Evolutionary conservation across 2,888 invertebrate genomes (phyloP).

Genomic region (Linnaemya tessellans): DNA sequence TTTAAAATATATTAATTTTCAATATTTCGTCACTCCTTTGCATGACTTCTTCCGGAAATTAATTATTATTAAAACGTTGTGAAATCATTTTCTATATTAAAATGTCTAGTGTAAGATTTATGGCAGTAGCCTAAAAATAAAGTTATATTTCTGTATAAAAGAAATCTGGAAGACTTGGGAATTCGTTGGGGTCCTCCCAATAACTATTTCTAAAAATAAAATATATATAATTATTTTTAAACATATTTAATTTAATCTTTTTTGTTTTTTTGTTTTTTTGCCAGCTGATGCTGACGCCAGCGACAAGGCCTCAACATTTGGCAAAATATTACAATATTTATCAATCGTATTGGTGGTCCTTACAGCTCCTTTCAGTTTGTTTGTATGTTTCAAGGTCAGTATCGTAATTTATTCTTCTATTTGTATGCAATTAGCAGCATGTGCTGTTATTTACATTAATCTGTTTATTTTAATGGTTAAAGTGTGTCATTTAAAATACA

Average conservation of each 20-base stretch:
- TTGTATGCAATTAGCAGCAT: not conserved
- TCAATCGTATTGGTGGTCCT: slow-evolving; percentile 93
- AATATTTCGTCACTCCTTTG: no score
- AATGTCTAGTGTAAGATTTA: no score
- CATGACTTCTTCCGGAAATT: no score
- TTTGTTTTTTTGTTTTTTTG: not conserved
- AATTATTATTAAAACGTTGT: no score
- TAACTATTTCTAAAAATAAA: no score
- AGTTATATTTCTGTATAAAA: no score
- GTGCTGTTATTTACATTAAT: slow-evolving; percentile 18
- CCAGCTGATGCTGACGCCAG: slow-evolving; percentile 86
- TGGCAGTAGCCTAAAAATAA: no score
- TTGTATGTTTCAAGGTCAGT: slow-evolving; percentile 70
- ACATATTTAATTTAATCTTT: not conserved
- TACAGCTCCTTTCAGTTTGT: slow-evolving; percentile 95
- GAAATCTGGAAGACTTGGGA: no score
- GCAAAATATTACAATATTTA: slow-evolving; percentile 90
- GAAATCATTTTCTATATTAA: no score
- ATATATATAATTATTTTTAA: not conserved
- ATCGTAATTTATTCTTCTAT: not conserved
- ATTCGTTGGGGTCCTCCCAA: no score
- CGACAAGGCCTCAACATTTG: slow-evolving; percentile 89
- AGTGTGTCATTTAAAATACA: slow-evolving; percentile 21
- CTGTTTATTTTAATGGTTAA: slow-evolving; percentile 49
- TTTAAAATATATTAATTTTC: no score